Percentiles rank a stretch among this genome's conserved stretches.
These are phyloP conservation scores for Chouioia cunea DNA, from an alignment of 2,888 invertebrate genomes.

Conservation along the genomic window DNA sequence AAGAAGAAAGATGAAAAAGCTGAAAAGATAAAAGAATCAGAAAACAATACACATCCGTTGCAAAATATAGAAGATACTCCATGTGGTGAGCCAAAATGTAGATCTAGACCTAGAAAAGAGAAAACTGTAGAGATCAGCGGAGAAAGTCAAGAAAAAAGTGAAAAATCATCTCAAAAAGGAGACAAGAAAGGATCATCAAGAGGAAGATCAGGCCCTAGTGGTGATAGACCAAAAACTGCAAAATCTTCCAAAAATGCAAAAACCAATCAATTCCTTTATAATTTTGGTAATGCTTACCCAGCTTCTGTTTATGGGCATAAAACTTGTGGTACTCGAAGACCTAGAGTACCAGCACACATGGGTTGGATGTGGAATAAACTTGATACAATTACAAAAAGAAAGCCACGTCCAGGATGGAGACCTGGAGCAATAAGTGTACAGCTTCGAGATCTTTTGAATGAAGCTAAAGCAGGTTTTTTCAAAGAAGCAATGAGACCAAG, in stretches of 20 bases:
- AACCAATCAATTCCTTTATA: slow-evolving; percentile 55
- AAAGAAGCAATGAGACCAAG: slow-evolving; percentile 42
- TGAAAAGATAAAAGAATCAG: slow-evolving; percentile 44
- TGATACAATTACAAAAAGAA: slow-evolving; percentile 34
- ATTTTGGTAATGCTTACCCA: slow-evolving; percentile 59
- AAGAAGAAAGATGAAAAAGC: slow-evolving; percentile 49
- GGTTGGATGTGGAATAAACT: slow-evolving; percentile 64
- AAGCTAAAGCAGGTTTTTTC: slow-evolving; percentile 51
- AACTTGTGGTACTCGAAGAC: slow-evolving; percentile 55
- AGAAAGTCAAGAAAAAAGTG: slow-evolving; percentile 19
- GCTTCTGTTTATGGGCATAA: slow-evolving; percentile 59
- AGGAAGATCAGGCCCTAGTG: slow-evolving; percentile 21
- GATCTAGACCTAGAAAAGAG: slow-evolving; percentile 42
- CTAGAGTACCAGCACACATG: slow-evolving; percentile 63
- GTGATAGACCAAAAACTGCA: slow-evolving; percentile 46
- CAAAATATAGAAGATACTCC: slow-evolving; percentile 41
- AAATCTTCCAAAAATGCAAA: slow-evolving; percentile 38
- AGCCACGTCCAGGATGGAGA: slow-evolving; percentile 61
- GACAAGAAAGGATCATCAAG: slow-evolving; percentile 7
- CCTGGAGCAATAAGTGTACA: slow-evolving; percentile 61
- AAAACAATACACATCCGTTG: neutral
- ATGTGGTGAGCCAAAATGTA: slow-evolving; percentile 47
- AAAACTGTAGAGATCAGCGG: slow-evolving; percentile 1
- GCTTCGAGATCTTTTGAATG: slow-evolving; percentile 52
- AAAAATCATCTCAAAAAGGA: slow-evolving; percentile 22